Base-by-base conservation (phyloP, 2,888 invertebrate genomes). In the Pelosia muscerda region DNA sequence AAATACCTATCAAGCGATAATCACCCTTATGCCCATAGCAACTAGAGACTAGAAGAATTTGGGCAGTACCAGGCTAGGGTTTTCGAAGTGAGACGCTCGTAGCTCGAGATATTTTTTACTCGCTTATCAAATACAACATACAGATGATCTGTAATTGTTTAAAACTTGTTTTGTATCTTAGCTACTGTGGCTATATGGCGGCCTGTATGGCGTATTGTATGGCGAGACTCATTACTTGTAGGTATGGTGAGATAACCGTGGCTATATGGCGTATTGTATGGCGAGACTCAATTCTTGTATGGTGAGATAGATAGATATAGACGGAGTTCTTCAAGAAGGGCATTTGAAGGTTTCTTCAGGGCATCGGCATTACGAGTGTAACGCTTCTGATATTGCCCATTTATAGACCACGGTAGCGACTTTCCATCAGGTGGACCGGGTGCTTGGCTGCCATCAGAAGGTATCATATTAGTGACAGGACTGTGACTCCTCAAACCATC, bases 71-170 rank as follows among this genome's bases (percentile, higher is more conserved):
- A 58, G 25, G 19, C 26, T 13, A 67, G 54, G 54, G 28, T 59
- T 59, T 63, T 63, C 58, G 38, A 59, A 26, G 34, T 23, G n/a
- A 63, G 38, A 42, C 22, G 63, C 38, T 64, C 19, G 60, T 68
- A 34, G 53, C 26, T 63, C 63, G 19, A 59, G 54, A n/a, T 34
- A 49, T 42, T 61, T 65, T 28, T 60, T 67, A 55, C 23, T 57
- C 53, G 42, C 34, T 49, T 19, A 10, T 53, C 34, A 42, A 22
- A 23, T 63, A 57, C 19, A 13, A 57, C 19, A 13, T 26, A 38
- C 54, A 42, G 8, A 68, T 63, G 63, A n/a, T 68, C 15, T 61
- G 22, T 59, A 54, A 59, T 63, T 63, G 26, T 63, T 59, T 38
- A 34, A 38, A 38, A 38, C 23, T 19, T 3, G 58, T 22, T 10